Evolutionary conservation across 2,113 vertebrate species (phyloP).

Genomic region (Paradoxurus hermaphroditus): DNA sequence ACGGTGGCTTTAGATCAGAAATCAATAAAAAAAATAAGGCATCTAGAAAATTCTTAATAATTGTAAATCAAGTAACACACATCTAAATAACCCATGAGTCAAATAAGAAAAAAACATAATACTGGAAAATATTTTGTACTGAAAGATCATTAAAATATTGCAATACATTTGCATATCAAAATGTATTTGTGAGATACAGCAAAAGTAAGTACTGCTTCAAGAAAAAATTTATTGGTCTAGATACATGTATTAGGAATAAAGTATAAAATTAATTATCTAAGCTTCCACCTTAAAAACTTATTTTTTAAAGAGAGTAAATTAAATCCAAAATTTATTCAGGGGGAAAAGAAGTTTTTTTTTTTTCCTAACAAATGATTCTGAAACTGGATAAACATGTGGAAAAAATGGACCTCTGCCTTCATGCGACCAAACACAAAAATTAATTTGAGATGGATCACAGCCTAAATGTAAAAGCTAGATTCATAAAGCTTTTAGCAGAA

Average conservation of each 20-base stretch:
- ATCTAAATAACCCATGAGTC: not conserved
- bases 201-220: not conserved
- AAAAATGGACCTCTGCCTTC: not conserved
- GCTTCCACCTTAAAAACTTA: not conserved
- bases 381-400: not conserved
- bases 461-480: not conserved
- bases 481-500: not conserved
- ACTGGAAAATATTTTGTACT: not conserved
- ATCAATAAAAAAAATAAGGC: not conserved
- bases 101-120: not conserved
- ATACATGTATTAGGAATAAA: not conserved
- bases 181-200: not conserved
- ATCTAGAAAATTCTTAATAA: not conserved
- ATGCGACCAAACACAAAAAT: not conserved
- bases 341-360: not conserved
- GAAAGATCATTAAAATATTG: not conserved
- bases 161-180: not conserved
- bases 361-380: not conserved
- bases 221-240: not conserved
- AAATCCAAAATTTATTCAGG: not conserved
- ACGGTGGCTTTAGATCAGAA: not conserved
- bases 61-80: not conserved
- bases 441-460: not conserved
- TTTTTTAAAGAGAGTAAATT: not conserved
- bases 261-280: not conserved